Evolutionary conservation across 2,888 invertebrate genomes (phyloP), one percentile per base, ranked within the genome.

Genomic region (Dryobota labecula): DNA sequence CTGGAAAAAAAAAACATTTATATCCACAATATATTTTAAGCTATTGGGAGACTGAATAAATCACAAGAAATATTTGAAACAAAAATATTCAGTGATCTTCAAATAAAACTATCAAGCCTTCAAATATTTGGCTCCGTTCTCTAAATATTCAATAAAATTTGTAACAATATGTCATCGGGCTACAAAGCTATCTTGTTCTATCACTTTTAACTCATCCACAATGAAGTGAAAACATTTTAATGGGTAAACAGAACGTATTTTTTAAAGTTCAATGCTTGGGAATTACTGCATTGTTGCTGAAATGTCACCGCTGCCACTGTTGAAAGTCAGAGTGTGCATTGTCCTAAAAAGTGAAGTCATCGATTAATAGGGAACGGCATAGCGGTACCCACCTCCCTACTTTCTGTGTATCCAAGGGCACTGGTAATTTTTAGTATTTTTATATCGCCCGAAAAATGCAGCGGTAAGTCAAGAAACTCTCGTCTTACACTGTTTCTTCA

Each of bases 21-120:
- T 56, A 62, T 27, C 18, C 36, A 53, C 20, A n/a, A 30, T 30
- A 18, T n/a, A 54, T 64, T 64, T 63, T 41, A 41, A 65, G 20
- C 62, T 51, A 6, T 15, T 51, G 4, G 2, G 13, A 47, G n/a
- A 54, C 15, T 11, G 13, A 41, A 68, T 75, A 76, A 76, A 76
- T 58, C 38, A 68, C 9, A 13, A 45, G 15, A 60, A 18, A 45
- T 64, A 51, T 62, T 15, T 51, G 30, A 27, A 43, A 53, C 33
- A 70, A 77, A 54, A 41, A 54, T 41, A 76, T 60, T 73, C 70
- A 73, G 18, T 58, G 45, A 27, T 60, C 58, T 76, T 76, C 77
- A 53, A 53, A 76, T 69, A 33, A 73, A 68, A 76, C 43, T 53
- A 51, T 68, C 51, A 53, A n/a, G 20, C 13, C 20, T 45, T 20